Percentiles rank a stretch among this genome's conserved stretches.
phyloP scores from a whole-genome alignment of 2,113 vertebrate genomes.

The Anthoscopus minutus region DNA sequence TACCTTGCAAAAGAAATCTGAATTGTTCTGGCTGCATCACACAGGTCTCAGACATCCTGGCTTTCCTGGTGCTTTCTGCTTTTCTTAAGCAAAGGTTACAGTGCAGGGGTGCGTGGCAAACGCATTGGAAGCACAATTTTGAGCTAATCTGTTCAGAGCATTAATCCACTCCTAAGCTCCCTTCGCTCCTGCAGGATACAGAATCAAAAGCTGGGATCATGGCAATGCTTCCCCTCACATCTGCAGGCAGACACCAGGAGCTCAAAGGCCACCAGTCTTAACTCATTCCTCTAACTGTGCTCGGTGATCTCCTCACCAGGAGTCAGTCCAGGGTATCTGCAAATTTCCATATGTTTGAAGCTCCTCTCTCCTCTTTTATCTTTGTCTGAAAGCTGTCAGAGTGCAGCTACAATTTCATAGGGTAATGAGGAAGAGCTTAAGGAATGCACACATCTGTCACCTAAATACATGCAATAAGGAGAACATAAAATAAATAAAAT shows the following conservation, averaged over 20 bases:
- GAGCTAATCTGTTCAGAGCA: conserved; percentile 13
- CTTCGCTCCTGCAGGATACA: not conserved
- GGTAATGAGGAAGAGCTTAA: conserved; percentile 50
- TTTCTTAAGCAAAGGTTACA: not conserved
- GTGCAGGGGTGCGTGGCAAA: not conserved
- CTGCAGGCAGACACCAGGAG: not conserved
- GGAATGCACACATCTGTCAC: not conserved
- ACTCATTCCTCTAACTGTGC: not conserved
- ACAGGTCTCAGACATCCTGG: not conserved
- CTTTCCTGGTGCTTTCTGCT: not conserved
- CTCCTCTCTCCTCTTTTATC: conserved; percentile 25
- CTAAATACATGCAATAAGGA: not conserved
- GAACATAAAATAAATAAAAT: conserved; percentile 33
- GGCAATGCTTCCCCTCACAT: not conserved
- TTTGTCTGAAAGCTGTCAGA: conserved; percentile 36
- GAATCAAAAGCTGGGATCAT: conserved; percentile 24
- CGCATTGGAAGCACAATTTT: conserved; percentile 20
- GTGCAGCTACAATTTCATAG: not conserved
- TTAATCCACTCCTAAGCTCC: conserved; percentile 52
- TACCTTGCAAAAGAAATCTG: not conserved
- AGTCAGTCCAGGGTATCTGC: not conserved
- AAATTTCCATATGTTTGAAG: conserved; percentile 54
- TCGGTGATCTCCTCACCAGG: not conserved
- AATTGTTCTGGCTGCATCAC: not conserved
- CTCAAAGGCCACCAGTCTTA: conserved; percentile 1